phyloP scores from a whole-genome alignment of 1,140 invertebrate species.

The Pollicipes pollicipes region DNA sequence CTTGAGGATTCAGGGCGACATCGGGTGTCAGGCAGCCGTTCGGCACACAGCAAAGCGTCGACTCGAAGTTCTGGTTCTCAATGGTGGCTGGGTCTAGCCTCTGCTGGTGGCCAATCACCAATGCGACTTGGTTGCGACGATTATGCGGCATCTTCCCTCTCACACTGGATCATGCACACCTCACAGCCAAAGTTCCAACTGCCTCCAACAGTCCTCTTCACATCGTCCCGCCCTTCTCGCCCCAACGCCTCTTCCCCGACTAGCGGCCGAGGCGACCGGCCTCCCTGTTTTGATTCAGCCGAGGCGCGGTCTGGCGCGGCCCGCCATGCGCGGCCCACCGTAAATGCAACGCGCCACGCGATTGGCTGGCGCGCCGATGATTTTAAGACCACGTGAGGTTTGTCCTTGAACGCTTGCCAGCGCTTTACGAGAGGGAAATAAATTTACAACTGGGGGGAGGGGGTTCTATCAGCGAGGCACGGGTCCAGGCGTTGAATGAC shows the following conservation, averaged over 20 bases:
- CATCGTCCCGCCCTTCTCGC: too few species aligned
- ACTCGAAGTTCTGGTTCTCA: slow-evolving; percentile 23
- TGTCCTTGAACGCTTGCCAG: too few species aligned
- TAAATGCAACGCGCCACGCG: background rate
- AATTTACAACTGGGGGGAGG: too few species aligned
- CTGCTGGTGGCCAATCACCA: slow-evolving; percentile 17
- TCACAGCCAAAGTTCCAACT: slow-evolving; percentile 12
- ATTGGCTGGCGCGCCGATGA: slow-evolving; percentile 13
- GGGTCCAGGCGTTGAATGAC: too few species aligned
- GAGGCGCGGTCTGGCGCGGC: slow-evolving; percentile 12
- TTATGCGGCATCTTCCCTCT: slow-evolving; percentile 19
- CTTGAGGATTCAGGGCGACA: slow-evolving; percentile 43
- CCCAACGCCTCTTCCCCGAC: slow-evolving; percentile 12
- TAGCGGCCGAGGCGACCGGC: slow-evolving; percentile 13
- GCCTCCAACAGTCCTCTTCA: too few species aligned
- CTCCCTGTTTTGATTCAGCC: slow-evolving; percentile 15
- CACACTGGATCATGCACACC: slow-evolving; percentile 14
- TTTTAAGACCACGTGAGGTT: slow-evolving; percentile 15
- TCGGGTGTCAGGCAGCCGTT: slow-evolving; percentile 49
- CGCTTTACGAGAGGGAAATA: too few species aligned
- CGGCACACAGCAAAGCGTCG: slow-evolving; percentile 49
- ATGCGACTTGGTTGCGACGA: slow-evolving; percentile 18
- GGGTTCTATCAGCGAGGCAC: too few species aligned
- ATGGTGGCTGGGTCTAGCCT: slow-evolving; percentile 25
- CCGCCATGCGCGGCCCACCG: background rate